Conservation (phyloP, 2,888 invertebrate genomes). For the Tetanocera ferruginea region DNA sequence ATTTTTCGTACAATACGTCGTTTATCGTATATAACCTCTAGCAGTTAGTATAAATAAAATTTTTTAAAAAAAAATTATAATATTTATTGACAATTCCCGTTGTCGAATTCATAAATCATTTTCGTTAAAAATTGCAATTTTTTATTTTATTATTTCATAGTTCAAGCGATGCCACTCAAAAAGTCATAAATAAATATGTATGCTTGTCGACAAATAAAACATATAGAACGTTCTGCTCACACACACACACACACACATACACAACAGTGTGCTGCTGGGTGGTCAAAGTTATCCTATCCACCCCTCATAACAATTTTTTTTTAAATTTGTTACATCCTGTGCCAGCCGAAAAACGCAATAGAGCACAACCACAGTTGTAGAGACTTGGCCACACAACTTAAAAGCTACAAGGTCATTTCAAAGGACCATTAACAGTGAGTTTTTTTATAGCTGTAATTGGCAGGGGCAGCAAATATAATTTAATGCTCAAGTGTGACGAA, state of each 20-base stretch:
- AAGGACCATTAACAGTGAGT: slow-evolving; percentile 56
- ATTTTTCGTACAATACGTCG: no score
- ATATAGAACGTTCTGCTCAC: background rate
- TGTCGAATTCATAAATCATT: slow-evolving; percentile 57
- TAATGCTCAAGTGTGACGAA: slow-evolving; percentile 62
- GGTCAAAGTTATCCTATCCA: background rate
- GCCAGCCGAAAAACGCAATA: no score
- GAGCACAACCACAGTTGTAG: background rate
- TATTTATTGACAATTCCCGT: background rate
- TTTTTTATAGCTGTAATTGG: slow-evolving; percentile 36
- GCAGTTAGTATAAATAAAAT: no score
- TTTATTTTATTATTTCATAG: slow-evolving; percentile 52
- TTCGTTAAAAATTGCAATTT: slow-evolving; percentile 15
- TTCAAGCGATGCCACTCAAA: slow-evolving; percentile 64
- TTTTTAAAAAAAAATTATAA: background rate
- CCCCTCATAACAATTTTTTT: no score
- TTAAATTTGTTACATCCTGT: no score
- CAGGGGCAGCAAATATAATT: slow-evolving; percentile 46
- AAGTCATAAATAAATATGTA: slow-evolving; percentile 67
- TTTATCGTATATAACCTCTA: no score
- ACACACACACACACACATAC: background rate
- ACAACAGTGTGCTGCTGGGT: background rate
- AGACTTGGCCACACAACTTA: slow-evolving; percentile 42
- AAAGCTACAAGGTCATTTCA: slow-evolving; percentile 62
- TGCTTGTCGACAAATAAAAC: slow-evolving; percentile 65